Conservation (phyloP, 2,113 vertebrate genomes). For the Potamarius usumacintae region DNA sequence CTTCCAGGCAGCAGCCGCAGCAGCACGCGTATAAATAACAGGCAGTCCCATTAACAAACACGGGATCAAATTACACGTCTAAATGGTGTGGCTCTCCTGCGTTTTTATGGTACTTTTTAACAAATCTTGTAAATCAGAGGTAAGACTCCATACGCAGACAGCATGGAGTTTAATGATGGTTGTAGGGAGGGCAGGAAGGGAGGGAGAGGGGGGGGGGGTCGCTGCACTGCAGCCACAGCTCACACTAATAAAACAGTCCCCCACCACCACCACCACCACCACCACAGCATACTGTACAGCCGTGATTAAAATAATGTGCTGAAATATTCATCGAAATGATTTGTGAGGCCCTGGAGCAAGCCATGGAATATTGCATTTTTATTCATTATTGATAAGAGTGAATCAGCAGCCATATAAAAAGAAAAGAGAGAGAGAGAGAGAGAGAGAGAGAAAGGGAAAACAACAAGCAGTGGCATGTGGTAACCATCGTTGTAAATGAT, state of each 20-base stretch:
- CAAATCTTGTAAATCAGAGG: slow-evolving; percentile 95
- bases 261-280: slow-evolving; percentile 51
- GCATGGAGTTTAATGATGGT: slow-evolving; percentile 89
- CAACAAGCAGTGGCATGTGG: slow-evolving; percentile 83
- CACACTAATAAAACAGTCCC: slow-evolving; percentile 84
- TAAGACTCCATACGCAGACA: slow-evolving; percentile 82
- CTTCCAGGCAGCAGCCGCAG: slow-evolving; percentile 64
- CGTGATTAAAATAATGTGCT: slow-evolving; percentile 99
- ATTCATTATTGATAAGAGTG: slow-evolving; percentile 99
- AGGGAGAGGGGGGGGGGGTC: slow-evolving; percentile 19
- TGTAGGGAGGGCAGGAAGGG: slow-evolving; percentile 11
- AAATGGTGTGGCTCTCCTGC: slow-evolving; percentile 83
- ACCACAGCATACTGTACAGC: slow-evolving; percentile 78
- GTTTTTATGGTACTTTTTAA: slow-evolving; percentile 88
- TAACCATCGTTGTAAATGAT: slow-evolving; percentile 99
- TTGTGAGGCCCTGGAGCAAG: slow-evolving; percentile 87
- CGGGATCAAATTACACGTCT: slow-evolving; percentile 91
- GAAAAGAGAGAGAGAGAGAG: slow-evolving; percentile 19
- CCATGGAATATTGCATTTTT: slow-evolving; percentile 93
- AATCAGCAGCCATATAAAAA: slow-evolving; percentile 85
- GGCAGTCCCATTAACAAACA: slow-evolving; percentile 86
- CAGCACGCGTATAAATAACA: slow-evolving; percentile 79
- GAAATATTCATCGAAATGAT: slow-evolving; percentile 99
- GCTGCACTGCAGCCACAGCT: slow-evolving; percentile 81
- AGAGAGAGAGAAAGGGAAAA: slow-evolving; percentile 31